phyloP scores from a whole-genome alignment of 2,888 invertebrate genomes.

The Eupeodes luniger region DNA sequence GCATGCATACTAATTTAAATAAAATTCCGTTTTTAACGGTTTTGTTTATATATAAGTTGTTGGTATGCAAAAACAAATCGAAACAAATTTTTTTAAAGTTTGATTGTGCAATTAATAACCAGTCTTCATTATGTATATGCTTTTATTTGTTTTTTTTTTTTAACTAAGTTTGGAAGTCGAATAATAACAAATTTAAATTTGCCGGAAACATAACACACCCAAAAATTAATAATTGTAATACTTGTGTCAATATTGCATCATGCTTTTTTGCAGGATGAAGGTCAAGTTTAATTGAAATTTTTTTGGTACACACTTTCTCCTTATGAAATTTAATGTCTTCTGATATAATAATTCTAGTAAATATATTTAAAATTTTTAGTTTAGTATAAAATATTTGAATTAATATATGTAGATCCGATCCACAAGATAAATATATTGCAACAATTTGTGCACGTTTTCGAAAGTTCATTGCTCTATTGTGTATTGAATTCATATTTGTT shows the following conservation, averaged over 20 bases:
- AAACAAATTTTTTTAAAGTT: not conserved
- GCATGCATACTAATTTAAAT: slow-evolving; percentile 9
- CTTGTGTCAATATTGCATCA: slow-evolving; percentile 70
- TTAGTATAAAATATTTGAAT: not conserved
- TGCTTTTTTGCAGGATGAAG: slow-evolving; percentile 44
- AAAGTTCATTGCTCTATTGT: not conserved
- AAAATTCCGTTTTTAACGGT: slow-evolving; percentile 11
- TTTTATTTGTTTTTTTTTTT: not conserved
- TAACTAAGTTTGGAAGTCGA: not conserved
- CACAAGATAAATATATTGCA: not conserved
- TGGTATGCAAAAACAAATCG: not conserved
- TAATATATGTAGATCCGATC: not conserved
- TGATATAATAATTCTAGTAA: not conserved
- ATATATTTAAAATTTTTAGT: no score
- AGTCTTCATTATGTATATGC: not conserved
- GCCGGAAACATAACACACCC: slow-evolving; percentile 4
- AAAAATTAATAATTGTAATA: slow-evolving; percentile 31
- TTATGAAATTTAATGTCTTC: not conserved
- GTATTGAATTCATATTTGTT: not conserved
- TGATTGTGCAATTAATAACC: not conserved
- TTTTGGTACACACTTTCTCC: slow-evolving; percentile 16
- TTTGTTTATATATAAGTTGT: not conserved
- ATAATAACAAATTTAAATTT: not conserved
- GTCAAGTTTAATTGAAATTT: slow-evolving; percentile 60
- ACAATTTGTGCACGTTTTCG: not conserved